These are phyloP conservation scores for Pogonomyrmex barbatus DNA, from an alignment of 1,140 invertebrate genomes.

Conservation along the genomic window DNA sequence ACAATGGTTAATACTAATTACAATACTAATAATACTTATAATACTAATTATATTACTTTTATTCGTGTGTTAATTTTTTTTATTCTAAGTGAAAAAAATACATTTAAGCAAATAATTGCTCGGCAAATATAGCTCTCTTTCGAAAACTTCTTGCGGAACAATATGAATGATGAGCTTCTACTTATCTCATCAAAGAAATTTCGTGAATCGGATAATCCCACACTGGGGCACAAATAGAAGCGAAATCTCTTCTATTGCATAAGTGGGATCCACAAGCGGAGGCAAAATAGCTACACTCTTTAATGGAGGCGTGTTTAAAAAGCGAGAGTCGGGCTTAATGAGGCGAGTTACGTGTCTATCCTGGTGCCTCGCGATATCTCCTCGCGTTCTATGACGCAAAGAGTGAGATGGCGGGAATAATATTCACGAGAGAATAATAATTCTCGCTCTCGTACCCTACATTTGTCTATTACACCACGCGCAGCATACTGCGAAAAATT, in stretches of 20 bases:
- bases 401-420: conserved; percentile 14
- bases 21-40: not conserved
- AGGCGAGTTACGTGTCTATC: conserved; percentile 48
- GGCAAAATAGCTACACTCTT: not conserved
- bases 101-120: not conserved
- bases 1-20: not conserved
- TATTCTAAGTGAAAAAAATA: not conserved
- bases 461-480: conserved; percentile 29
- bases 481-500: conserved; percentile 20
- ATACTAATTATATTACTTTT: not conserved
- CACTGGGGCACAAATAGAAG: conserved; percentile 63
- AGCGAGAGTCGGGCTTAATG: conserved; percentile 68
- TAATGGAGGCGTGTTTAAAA: conserved; percentile 56
- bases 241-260: conserved; percentile 70
- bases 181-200: conserved; percentile 60
- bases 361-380: conserved; percentile 18
- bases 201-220: conserved; percentile 63
- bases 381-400: conserved; percentile 18
- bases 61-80: not conserved
- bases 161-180: conserved; percentile 30
- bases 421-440: conserved; percentile 12
- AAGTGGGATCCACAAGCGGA: conserved; percentile 27
- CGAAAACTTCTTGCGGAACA: not conserved
- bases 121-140: not conserved
- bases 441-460: conserved; percentile 21